Conservation (phyloP, 2,113 vertebrate species). For the Gavia stellata region DNA sequence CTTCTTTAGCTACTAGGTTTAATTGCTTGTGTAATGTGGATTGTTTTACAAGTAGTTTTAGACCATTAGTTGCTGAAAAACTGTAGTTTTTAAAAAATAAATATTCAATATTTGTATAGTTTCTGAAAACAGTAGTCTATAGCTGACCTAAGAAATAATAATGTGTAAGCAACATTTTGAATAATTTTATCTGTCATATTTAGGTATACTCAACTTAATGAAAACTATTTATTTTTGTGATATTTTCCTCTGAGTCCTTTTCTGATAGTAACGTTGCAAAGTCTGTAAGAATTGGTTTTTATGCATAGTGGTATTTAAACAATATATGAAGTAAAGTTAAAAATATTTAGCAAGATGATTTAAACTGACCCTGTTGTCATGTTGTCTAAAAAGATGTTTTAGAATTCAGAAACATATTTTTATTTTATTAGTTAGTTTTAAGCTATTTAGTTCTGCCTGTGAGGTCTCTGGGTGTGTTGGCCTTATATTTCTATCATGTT, state of each 20-base stretch:
- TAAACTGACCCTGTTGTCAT: neutral
- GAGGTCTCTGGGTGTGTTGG: neutral
- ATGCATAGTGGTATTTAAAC: neutral
- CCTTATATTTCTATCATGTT: neutral
- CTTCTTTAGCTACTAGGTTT: neutral
- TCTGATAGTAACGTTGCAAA: neutral
- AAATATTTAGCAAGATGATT: neutral
- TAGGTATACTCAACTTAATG: neutral
- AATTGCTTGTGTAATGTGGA: neutral
- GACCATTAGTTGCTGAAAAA: neutral
- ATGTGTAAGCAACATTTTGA: neutral
- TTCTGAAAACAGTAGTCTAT: neutral
- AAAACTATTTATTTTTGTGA: neutral
- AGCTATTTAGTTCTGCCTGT: neutral
- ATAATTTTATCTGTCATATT: neutral
- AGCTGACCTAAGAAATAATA: neutral
- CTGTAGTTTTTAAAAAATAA: accelerated
- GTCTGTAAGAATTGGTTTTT: neutral
- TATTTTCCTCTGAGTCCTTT: neutral
- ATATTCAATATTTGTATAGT: neutral
- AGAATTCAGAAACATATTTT: neutral
- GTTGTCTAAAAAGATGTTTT: neutral
- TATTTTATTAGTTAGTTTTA: neutral
- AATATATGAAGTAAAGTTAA: neutral
- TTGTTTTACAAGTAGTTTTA: neutral